Conservation (phyloP, 2,113 vertebrate genomes). For the Lanius collurio region DNA sequence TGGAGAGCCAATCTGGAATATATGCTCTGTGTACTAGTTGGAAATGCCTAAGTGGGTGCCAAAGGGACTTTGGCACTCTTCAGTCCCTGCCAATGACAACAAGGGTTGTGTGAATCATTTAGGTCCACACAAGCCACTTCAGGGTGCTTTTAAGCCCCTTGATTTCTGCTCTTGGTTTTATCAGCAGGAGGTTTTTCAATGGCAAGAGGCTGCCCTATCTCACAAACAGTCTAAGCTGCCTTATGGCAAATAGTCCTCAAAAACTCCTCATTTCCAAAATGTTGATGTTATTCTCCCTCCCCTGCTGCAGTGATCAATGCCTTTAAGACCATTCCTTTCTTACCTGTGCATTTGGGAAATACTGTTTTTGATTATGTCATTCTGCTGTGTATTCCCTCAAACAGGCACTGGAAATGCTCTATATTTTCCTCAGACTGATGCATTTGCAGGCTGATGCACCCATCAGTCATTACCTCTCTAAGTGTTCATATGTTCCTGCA, state of each 20-base stretch:
- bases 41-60: not conserved
- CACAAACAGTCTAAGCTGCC: not conserved
- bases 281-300: not conserved
- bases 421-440: not conserved
- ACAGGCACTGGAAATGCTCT: not conserved
- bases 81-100: not conserved
- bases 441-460: not conserved
- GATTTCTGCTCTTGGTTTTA: not conserved
- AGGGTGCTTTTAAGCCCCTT: not conserved
- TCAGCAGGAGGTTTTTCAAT: not conserved
- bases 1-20: not conserved
- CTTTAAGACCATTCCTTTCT: not conserved
- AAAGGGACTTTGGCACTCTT: not conserved
- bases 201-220: not conserved
- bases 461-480: rapidly evolving
- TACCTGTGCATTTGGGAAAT: not conserved
- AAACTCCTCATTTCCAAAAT: not conserved
- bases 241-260: not conserved
- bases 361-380: not conserved
- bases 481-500: not conserved
- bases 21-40: not conserved
- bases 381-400: not conserved
- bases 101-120: not conserved
- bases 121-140: not conserved
- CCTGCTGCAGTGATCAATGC: not conserved